Evolutionary conservation across 2,113 vertebrate genomes (phyloP).

Genomic region (Atherinomorus stipes): DNA sequence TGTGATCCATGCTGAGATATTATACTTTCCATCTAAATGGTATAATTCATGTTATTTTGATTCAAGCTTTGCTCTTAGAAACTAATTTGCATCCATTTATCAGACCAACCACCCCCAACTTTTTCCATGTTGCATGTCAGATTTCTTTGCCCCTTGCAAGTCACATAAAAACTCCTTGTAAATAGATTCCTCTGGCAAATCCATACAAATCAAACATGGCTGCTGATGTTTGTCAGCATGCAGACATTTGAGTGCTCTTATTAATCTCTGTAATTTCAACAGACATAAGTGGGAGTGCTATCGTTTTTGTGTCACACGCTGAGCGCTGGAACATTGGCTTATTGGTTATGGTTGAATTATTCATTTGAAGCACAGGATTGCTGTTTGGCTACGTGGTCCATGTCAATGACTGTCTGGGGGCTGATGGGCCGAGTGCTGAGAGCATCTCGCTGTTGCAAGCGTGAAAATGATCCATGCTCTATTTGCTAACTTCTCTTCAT

Average conservation of each 20-base stretch:
- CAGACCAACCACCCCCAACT: slow-evolving; percentile 18
- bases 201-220: slow-evolving; percentile 70
- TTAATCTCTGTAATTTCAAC: slow-evolving; percentile 77
- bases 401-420: slow-evolving; percentile 61
- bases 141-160: slow-evolving; percentile 15
- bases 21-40: not conserved
- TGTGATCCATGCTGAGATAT: not conserved
- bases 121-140: not conserved
- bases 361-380: slow-evolving; percentile 66
- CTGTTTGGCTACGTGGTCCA: slow-evolving; percentile 60
- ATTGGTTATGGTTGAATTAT: slow-evolving; percentile 79
- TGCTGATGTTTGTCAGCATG: slow-evolving; percentile 61
- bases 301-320: slow-evolving; percentile 71
- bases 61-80: slow-evolving; percentile 13
- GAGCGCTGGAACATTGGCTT: slow-evolving; percentile 60
- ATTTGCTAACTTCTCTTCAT: slow-evolving; percentile 43
- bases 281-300: slow-evolving; percentile 66
- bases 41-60: not conserved
- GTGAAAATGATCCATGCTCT: slow-evolving; percentile 59
- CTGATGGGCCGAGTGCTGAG: slow-evolving; percentile 36
- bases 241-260: slow-evolving; percentile 50
- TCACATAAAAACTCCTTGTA: slow-evolving; percentile 49
- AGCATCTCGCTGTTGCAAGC: slow-evolving; percentile 16
- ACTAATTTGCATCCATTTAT: slow-evolving; percentile 32
- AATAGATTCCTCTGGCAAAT: slow-evolving; percentile 65